A percentile compares a stretch with the other conserved stretches of the same genome.
Evolutionary conservation across 2,113 vertebrate species (phyloP).

Genomic region (Muntiacus muntjak): DNA sequence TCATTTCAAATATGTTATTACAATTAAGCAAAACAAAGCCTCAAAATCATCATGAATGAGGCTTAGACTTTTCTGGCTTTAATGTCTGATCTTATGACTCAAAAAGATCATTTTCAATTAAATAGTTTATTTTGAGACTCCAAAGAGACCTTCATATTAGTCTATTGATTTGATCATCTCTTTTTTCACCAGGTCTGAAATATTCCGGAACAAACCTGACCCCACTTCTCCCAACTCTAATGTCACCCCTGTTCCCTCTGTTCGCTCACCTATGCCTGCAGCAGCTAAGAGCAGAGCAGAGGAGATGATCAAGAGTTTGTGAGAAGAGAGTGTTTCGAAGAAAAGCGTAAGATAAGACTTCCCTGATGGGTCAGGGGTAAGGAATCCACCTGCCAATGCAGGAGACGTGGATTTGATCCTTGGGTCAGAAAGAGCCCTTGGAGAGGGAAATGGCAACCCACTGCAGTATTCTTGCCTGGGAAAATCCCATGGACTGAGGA

Average conservation of each 20-base stretch:
- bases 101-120: not conserved
- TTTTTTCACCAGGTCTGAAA: not conserved
- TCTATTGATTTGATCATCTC: not conserved
- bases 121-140: not conserved
- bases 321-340: not conserved
- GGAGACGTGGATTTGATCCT: not conserved
- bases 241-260: fast-evolving
- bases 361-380: not conserved
- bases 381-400: not conserved
- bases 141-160: not conserved
- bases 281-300: not conserved
- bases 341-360: not conserved
- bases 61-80: not conserved
- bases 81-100: not conserved
- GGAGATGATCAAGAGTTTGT: not conserved
- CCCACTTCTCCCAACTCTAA: not conserved
- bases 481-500: not conserved
- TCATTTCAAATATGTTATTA: not conserved
- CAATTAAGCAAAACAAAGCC: not conserved
- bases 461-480: not conserved
- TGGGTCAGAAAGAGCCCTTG: not conserved
- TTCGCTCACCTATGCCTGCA: not conserved
- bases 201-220: not conserved
- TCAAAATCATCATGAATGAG: not conserved
- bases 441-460: not conserved